Conservation (phyloP, 64 coral and sea anemone genomes). For the Stylophora pistillata region DNA sequence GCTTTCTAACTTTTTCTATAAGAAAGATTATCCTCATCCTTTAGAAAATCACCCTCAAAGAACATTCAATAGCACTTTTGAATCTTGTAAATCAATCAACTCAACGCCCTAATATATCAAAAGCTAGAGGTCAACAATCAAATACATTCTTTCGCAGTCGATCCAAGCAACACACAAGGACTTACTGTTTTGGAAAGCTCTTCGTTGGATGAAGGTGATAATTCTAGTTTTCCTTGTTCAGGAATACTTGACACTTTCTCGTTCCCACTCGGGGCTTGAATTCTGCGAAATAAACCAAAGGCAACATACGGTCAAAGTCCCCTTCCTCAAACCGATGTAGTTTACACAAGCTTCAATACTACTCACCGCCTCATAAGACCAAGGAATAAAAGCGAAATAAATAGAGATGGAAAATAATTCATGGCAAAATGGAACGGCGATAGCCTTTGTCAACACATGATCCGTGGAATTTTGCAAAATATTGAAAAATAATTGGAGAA, state of each 20-base stretch:
- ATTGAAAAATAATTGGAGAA: slow-evolving; percentile 25
- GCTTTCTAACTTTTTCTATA: no score
- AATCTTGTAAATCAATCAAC: no score
- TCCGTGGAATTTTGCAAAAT: slow-evolving; percentile 25
- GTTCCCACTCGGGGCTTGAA: slow-evolving; percentile 14
- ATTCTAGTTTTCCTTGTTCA: background rate
- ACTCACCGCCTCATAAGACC: background rate
- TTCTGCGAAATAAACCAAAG: background rate
- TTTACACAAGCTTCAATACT: background rate
- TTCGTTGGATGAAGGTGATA: background rate
- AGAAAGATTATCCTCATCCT: no score
- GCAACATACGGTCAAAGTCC: background rate
- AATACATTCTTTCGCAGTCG: background rate
- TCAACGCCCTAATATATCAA: no score
- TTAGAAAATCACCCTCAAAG: no score
- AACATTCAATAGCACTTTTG: no score
- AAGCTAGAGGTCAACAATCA: background rate
- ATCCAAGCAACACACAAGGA: background rate
- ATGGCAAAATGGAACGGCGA: background rate
- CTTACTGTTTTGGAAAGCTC: background rate
- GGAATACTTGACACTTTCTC: background rate
- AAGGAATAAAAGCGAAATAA: slow-evolving; percentile 34
- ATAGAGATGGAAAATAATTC: slow-evolving; percentile 13
- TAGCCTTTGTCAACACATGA: background rate
- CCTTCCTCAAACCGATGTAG: background rate